Percentiles rank a stretch among this genome's conserved stretches.
These are phyloP conservation scores for Perodicticus potto DNA, from an alignment of 2,797 vertebrate genomes.

Conservation along the genomic window DNA sequence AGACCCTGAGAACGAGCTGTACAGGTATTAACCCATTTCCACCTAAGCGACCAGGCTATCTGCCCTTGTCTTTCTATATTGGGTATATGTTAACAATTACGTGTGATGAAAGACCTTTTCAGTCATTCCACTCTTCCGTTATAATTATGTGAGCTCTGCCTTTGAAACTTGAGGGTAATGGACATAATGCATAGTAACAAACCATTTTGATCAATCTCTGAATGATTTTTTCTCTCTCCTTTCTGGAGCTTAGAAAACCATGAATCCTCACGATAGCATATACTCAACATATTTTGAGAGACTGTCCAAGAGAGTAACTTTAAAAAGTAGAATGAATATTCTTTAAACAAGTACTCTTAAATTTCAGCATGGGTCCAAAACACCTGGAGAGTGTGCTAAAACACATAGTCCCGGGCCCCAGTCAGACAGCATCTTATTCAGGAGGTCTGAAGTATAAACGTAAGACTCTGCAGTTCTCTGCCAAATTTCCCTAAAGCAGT, in stretches of 20 bases:
- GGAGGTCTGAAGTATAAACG: rapidly evolving
- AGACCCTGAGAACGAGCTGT: not conserved
- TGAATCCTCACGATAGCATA: not conserved
- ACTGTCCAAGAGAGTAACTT: not conserved
- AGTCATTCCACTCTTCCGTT: not conserved
- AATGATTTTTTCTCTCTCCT: not conserved
- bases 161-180: conserved; percentile 4
- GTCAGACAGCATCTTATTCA: not conserved
- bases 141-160: not conserved
- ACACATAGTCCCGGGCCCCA: not conserved
- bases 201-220: not conserved
- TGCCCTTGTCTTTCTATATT: not conserved
- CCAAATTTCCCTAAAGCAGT: not conserved
- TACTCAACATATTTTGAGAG: conserved; percentile 3
- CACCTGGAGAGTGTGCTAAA: not conserved
- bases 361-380: not conserved
- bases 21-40: not conserved
- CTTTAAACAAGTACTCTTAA: not conserved
- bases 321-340: not conserved
- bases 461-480: not conserved
- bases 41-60: not conserved
- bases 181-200: not conserved
- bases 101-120: not conserved
- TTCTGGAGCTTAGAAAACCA: not conserved
- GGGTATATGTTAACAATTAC: not conserved